Evolutionary conservation across 1,140 invertebrate genomes (phyloP).

Genomic region (Drosophila bipectinata): DNA sequence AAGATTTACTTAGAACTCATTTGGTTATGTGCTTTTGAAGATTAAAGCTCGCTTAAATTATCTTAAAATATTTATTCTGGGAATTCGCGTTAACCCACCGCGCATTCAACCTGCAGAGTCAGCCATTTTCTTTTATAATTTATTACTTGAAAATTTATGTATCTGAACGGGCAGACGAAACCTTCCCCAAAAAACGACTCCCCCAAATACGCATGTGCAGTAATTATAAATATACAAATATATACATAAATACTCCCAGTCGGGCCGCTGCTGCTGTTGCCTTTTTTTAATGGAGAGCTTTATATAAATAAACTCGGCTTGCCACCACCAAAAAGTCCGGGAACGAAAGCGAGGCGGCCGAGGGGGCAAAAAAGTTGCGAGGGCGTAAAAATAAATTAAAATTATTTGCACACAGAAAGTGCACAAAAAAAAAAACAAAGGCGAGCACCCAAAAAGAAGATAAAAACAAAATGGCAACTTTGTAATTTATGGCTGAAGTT

Average conservation of each 20-base stretch:
- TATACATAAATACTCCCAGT: conserved; percentile 70
- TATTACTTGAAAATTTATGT: conserved; percentile 82
- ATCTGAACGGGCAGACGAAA: conserved; percentile 47
- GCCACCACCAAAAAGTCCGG: conserved; percentile 50
- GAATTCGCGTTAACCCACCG: conserved; percentile 8
- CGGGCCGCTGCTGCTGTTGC: conserved; percentile 45
- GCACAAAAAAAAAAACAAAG: conserved; percentile 22
- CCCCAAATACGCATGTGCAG: conserved; percentile 77
- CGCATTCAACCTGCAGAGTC: conserved; percentile 26
- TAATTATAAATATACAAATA: conserved; percentile 83
- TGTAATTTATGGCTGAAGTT: conserved; percentile 82
- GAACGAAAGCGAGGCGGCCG: neutral
- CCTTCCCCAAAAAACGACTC: conserved; percentile 67
- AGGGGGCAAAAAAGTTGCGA: conserved; percentile 20
- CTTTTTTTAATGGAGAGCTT: conserved; percentile 82
- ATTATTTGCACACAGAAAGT: conserved; percentile 80
- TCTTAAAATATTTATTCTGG: conserved; percentile 9
- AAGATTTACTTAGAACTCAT: neutral
- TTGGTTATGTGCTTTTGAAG: neutral
- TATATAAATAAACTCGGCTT: conserved; percentile 76
- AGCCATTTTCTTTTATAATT: conserved; percentile 80
- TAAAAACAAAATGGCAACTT: conserved; percentile 82
- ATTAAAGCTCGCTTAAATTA: neutral
- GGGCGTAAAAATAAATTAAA: conserved; percentile 75
- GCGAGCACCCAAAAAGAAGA: conserved; percentile 54